A percentile compares a stretch with the other conserved stretches of the same genome.
Conservation (phyloP, 2,113 vertebrate genomes). For the Rhabdornis inornatus region DNA sequence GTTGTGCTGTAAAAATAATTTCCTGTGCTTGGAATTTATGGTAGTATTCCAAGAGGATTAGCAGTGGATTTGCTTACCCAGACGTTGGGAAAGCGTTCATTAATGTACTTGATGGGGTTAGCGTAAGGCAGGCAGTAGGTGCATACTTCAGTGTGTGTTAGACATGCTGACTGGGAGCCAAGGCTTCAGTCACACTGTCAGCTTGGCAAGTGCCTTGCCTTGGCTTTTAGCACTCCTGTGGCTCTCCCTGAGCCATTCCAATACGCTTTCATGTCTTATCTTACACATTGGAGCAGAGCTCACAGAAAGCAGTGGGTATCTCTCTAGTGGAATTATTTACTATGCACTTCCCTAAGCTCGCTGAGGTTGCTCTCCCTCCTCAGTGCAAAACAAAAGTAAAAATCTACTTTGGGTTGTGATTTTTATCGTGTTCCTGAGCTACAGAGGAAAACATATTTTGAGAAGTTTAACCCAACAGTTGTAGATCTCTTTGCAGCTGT, state of each 20-base stretch:
- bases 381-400: neutral
- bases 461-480: neutral
- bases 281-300: neutral
- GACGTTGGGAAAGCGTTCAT: neutral
- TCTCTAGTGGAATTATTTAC: neutral
- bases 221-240: neutral
- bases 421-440: neutral
- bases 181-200: neutral
- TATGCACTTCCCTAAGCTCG: neutral
- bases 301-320: neutral
- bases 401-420: neutral
- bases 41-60: neutral
- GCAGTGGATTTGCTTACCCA: neutral
- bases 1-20: neutral
- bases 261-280: neutral
- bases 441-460: neutral
- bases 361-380: neutral
- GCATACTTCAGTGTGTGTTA: neutral
- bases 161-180: neutral
- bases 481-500: neutral
- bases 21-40: neutral
- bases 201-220: neutral
- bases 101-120: neutral
- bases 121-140: neutral
- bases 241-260: neutral